Base-by-base conservation (phyloP, 2,888 invertebrate species). In the Craniophora ligustri region DNA sequence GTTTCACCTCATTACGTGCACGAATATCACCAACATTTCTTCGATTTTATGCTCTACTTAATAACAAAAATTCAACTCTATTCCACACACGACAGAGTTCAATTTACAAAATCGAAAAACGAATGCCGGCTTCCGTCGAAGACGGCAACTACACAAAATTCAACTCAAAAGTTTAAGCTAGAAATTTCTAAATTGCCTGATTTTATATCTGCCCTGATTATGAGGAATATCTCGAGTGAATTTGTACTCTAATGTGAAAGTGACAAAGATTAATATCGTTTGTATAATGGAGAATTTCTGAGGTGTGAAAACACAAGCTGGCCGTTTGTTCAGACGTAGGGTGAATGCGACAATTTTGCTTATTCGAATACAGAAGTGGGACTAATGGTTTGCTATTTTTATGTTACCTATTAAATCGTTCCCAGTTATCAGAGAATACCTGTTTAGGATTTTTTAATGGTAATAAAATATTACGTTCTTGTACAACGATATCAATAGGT, bases 1-100 rank as follows among this genome's bases (percentile, higher is more conserved):
- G 89, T 87, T 89, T 85, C 86, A 85, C 86, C 88, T 91, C 90
- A 90, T 89, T 91, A 89, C 84, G 77, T 66, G 86, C 86, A 87
- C 86, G 87, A 87, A 87, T 87, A 83, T 84, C 82, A 78, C 79
- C 76, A 76, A 72, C 80, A 72, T 66, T 69, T 60, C 71, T 72
- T 48, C 49, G 36, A 58, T 56, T 32, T 14, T 5, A 46, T 21
- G 18, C 39, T 38, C 31, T 40, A 30, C 2, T 53, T 46, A 31
- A 13, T 30, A 54, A 48, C 0, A 15, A 45, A 75, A 72, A 63
- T 50, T 62, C 50, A 48, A 78, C 74, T 65, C 55, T 71, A 54
- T 21, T 0, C 1, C 4, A 5, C 30, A 48, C 31, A 21, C 18
- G 15, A 60, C 61, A 77, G 60, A 62, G 72, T 67, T 55, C 7